These are phyloP conservation scores for Istiophorus platypterus DNA, from an alignment of 2,113 vertebrate species.

Conservation along the genomic window DNA sequence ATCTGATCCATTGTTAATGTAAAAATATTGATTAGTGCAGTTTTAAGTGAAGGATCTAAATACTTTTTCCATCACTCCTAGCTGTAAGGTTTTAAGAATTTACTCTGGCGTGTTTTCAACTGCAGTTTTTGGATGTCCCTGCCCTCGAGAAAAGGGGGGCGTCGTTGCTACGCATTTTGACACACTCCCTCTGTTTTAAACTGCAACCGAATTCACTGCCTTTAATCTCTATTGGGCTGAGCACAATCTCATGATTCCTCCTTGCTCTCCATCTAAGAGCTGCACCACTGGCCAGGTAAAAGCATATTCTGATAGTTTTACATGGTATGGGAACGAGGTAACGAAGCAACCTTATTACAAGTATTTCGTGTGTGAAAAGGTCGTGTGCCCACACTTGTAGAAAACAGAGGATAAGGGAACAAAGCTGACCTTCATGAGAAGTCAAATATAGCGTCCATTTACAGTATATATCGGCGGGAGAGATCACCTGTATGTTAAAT, in stretches of 20 bases:
- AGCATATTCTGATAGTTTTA: slow-evolving; percentile 47
- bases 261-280: slow-evolving; percentile 6
- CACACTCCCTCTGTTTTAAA: slow-evolving; percentile 46
- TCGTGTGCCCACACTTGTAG: background rate
- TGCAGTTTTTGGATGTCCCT: slow-evolving; percentile 28
- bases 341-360: slow-evolving; percentile 32
- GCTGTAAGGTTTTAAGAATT: background rate
- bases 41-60: slow-evolving; percentile 31
- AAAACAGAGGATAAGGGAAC: slow-evolving; percentile 2
- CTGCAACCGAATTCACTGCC: slow-evolving; percentile 37
- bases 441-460: slow-evolving; percentile 52
- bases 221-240: slow-evolving; percentile 39
- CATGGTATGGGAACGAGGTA: slow-evolving; percentile 45
- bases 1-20: slow-evolving; percentile 17
- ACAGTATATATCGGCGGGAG: slow-evolving; percentile 26
- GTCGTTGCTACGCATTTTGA: slow-evolving; percentile 51
- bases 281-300: slow-evolving; percentile 48
- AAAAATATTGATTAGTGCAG: slow-evolving; percentile 16
- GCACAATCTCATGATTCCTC: slow-evolving; percentile 33
- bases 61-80: background rate
- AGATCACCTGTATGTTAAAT: slow-evolving; percentile 59
- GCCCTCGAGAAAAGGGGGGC: slow-evolving; percentile 18
- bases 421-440: slow-evolving; percentile 3
- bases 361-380: background rate
- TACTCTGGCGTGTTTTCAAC: slow-evolving; percentile 6